A percentile compares a stretch with the other conserved stretches of the same genome.
These are phyloP conservation scores for Ypsolopha sequella DNA, from an alignment of 2,888 invertebrate species.

Conservation along the genomic window DNA sequence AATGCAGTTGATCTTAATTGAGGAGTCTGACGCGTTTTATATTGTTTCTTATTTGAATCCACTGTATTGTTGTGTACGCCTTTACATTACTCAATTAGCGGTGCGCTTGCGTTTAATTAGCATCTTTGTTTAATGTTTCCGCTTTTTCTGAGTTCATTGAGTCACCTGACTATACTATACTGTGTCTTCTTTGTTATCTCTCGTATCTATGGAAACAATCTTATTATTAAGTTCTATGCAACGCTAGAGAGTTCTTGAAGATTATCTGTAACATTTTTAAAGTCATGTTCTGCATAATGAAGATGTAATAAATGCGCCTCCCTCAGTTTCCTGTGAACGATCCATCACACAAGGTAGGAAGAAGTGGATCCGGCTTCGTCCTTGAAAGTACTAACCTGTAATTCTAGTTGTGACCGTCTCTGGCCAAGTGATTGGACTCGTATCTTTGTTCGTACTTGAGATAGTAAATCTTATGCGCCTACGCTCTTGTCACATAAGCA, in stretches of 20 bases:
- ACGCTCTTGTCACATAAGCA: not conserved
- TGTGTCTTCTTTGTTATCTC: not conserved
- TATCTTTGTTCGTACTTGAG: not conserved
- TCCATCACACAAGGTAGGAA: not conserved
- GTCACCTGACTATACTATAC: too few species aligned
- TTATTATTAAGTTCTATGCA: too few species aligned
- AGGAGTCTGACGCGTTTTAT: too few species aligned
- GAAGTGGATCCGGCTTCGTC: not conserved
- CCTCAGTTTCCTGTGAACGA: not conserved
- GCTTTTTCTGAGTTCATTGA: not conserved
- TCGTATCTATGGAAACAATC: not conserved
- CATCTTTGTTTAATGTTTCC: constrained; percentile 5
- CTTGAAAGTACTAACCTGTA: not conserved
- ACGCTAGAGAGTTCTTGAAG: not conserved
- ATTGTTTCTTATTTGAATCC: not conserved
- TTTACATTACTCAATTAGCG: constrained; percentile 14
- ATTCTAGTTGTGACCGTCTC: not conserved
- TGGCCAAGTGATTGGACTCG: not conserved
- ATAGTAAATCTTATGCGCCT: not conserved
- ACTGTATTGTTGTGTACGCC: not conserved
- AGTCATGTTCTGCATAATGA: too few species aligned
- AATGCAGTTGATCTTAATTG: too few species aligned
- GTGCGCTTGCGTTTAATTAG: constrained; percentile 13
- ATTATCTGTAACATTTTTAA: too few species aligned
- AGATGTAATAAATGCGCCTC: too few species aligned